A percentile compares a stretch with the other conserved stretches of the same genome.
Evolutionary conservation across 2,113 vertebrate genomes (phyloP).

Genomic region (Alosa alosa): DNA sequence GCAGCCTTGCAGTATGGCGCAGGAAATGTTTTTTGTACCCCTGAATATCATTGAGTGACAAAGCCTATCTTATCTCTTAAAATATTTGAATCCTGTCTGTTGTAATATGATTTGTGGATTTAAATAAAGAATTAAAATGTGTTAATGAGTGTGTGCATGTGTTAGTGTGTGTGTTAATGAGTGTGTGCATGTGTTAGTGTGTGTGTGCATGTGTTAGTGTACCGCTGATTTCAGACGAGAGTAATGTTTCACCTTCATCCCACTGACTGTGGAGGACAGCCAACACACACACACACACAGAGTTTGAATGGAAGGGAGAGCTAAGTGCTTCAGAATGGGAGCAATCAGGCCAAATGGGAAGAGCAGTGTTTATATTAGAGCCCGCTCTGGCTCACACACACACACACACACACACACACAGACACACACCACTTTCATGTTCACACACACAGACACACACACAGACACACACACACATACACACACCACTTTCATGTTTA

Average conservation of each 20-base stretch:
- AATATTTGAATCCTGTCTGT: too few relatives aligned
- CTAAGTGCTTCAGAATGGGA: not conserved
- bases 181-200: not conserved
- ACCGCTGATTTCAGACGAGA: not conserved
- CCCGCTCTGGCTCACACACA: not conserved
- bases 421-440: not conserved
- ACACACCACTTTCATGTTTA: not conserved
- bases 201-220: not conserved
- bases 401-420: not conserved
- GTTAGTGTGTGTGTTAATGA: too few relatives aligned
- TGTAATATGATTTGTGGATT: too few relatives aligned
- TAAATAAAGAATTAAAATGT: too few relatives aligned
- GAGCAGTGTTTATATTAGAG: not conserved
- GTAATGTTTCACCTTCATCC: not conserved
- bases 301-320: not conserved
- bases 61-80: too few relatives aligned
- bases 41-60: too few relatives aligned
- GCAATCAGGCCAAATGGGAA: not conserved
- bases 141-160: too few relatives aligned
- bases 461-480: constrained; percentile 1
- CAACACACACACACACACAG: not conserved
- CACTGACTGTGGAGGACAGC: not conserved
- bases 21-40: too few relatives aligned
- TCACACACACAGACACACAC: too few relatives aligned
- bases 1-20: too few relatives aligned